Conservation (phyloP, 2,888 invertebrate genomes). For the Rutpela maculata region DNA sequence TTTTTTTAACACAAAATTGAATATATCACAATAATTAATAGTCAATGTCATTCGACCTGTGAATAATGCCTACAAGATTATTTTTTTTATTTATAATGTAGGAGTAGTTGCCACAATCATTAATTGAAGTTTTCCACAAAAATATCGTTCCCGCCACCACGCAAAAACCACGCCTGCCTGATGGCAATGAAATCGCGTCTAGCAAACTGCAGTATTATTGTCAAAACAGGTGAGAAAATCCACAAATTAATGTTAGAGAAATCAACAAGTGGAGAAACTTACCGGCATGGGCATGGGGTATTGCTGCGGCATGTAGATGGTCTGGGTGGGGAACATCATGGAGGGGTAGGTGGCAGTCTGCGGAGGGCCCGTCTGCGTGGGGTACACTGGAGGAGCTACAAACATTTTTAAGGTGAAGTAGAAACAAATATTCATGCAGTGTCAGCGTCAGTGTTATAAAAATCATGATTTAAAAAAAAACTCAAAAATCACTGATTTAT, state of each 20-base stretch:
- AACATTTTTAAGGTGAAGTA: conserved; percentile 23
- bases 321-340: conserved; percentile 73
- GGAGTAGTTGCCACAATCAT: too few species aligned
- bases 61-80: too few species aligned
- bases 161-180: neutral
- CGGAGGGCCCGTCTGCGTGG: conserved; percentile 70
- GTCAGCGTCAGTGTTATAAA: too few species aligned
- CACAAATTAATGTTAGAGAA: neutral
- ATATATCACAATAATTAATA: too few species aligned
- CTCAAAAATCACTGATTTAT: too few species aligned
- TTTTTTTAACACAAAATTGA: too few species aligned
- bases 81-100: too few species aligned
- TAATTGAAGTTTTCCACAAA: too few species aligned
- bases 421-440: too few species aligned
- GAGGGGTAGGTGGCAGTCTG: conserved; percentile 71
- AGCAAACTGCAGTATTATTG: conserved; percentile 2
- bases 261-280: conserved; percentile 52
- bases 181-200: neutral
- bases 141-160: too few species aligned
- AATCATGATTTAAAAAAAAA: too few species aligned
- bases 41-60: too few species aligned
- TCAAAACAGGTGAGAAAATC: conserved; percentile 8
- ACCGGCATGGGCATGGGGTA: conserved; percentile 74
- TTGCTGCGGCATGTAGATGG: conserved; percentile 74
- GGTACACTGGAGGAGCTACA: conserved; percentile 70